Evolutionary conservation across 1,140 invertebrate species (phyloP).

Genomic region (Drosophila burlai): DNA sequence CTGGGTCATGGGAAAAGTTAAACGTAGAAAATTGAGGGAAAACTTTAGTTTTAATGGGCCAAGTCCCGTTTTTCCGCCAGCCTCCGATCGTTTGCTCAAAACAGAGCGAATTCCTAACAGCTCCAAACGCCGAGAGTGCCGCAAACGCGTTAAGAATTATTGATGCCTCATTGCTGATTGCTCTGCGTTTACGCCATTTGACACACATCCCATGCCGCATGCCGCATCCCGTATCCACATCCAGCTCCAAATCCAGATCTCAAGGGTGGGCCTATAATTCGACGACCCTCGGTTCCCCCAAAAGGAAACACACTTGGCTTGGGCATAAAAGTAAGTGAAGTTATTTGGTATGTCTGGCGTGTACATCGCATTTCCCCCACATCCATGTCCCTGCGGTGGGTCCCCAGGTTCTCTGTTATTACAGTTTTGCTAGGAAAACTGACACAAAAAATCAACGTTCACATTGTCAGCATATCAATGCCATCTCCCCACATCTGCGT

Average conservation of each 20-base stretch:
- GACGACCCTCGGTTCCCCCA: not conserved
- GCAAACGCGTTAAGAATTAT: slow-evolving; percentile 75
- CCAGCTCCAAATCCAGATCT: not conserved
- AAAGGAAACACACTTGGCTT: slow-evolving; percentile 26
- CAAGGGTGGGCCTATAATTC: slow-evolving; percentile 3
- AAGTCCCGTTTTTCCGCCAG: slow-evolving; percentile 30
- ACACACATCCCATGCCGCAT: slow-evolving; percentile 54
- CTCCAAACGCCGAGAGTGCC: slow-evolving; percentile 30
- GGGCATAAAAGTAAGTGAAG: slow-evolving; percentile 70
- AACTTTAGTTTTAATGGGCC: slow-evolving; percentile 75
- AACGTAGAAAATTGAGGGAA: slow-evolving; percentile 51
- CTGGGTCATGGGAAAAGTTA: slow-evolving; percentile 58
- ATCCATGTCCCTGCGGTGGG: not conserved
- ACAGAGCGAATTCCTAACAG: slow-evolving; percentile 28
- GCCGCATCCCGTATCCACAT: not conserved
- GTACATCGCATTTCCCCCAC: slow-evolving; percentile 35
- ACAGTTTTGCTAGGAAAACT: slow-evolving; percentile 38
- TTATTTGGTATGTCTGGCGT: slow-evolving; percentile 78
- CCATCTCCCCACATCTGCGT: slow-evolving; percentile 20
- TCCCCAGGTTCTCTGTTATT: slow-evolving; percentile 43
- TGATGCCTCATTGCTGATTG: slow-evolving; percentile 80
- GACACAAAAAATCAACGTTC: slow-evolving; percentile 61
- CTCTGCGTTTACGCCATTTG: slow-evolving; percentile 77
- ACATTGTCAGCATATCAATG: slow-evolving; percentile 81
- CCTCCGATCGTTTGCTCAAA: slow-evolving; percentile 12